These are phyloP conservation scores for Elegia similella DNA, from an alignment of 2,888 invertebrate genomes.

Conservation along the genomic window DNA sequence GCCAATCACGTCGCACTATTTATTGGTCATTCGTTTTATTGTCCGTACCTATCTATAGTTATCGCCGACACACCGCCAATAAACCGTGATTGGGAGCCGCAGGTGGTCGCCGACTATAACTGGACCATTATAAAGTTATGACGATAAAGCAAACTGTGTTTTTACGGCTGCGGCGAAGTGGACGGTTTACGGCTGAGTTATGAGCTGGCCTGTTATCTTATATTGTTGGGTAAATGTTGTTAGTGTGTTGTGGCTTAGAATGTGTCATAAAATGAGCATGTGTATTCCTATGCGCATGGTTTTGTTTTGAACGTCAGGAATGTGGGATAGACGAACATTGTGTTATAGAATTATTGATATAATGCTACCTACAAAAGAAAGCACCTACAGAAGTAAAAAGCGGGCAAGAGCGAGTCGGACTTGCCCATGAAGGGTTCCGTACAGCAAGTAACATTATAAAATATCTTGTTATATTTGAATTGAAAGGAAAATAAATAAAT, in stretches of 20 bases:
- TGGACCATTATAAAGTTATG: slow-evolving; percentile 11
- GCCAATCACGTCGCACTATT: background rate
- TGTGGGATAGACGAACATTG: too few relatives aligned
- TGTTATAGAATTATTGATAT: too few relatives aligned
- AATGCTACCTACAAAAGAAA: too few relatives aligned
- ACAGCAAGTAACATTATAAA: too few relatives aligned
- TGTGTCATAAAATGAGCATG: background rate
- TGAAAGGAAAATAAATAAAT: too few relatives aligned
- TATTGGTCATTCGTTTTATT: background rate
- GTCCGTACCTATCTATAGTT: background rate
- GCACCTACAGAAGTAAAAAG: too few relatives aligned
- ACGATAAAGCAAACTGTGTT: slow-evolving; percentile 7
- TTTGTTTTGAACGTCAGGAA: too few relatives aligned
- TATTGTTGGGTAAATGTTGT: slow-evolving; percentile 2
- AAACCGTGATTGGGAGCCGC: slow-evolving; percentile 8
- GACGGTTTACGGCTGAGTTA: slow-evolving; percentile 9
- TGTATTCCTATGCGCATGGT: too few relatives aligned
- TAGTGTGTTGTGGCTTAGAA: slow-evolving; percentile 2
- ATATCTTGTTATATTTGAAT: too few relatives aligned
- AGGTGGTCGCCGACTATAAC: slow-evolving; percentile 6
- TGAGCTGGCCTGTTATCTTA: background rate
- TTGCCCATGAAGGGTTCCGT: too few relatives aligned
- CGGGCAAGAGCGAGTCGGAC: too few relatives aligned
- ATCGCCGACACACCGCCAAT: background rate
- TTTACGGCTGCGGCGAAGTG: slow-evolving; percentile 9